Percentiles rank a stretch among this genome's conserved stretches.
Evolutionary conservation across 1,140 invertebrate species (phyloP).

Genomic region (Penaeus japonicus): DNA sequence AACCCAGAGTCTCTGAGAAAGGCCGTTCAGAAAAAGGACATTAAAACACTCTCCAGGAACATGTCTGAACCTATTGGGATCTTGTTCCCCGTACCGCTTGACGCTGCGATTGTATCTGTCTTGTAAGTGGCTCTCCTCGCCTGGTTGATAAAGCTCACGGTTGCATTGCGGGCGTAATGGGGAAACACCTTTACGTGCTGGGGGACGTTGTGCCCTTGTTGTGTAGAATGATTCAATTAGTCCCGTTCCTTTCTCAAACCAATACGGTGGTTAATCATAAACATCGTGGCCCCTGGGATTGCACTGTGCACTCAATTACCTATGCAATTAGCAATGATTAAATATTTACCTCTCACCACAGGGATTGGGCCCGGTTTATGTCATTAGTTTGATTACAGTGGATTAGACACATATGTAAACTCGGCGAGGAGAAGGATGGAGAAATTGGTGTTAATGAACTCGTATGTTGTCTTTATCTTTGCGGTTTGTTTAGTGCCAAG

Average conservation of each 20-base stretch:
- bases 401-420: conserved; percentile 45
- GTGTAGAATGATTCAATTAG: conserved; percentile 38
- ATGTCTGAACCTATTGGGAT: conserved; percentile 23
- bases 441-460: not conserved
- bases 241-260: conserved; percentile 52
- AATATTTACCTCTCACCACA: conserved; percentile 45
- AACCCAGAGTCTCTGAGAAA: conserved; percentile 11
- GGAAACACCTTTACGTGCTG: not conserved
- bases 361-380: conserved; percentile 27
- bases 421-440: not conserved
- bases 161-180: not conserved
- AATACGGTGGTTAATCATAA: conserved; percentile 52
- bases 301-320: conserved; percentile 41
- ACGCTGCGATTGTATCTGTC: not conserved
- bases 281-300: conserved; percentile 42
- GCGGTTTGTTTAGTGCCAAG: not conserved
- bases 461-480: not conserved
- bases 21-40: not conserved
- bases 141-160: not conserved
- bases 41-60: conserved; percentile 10
- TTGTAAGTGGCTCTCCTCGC: not conserved
- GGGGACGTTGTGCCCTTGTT: not conserved
- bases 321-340: conserved; percentile 52
- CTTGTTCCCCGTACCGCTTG: conserved; percentile 26
- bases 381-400: conserved; percentile 51